Evolutionary conservation across 2,797 vertebrate species (phyloP), one percentile per base, ranked within the genome.

Genomic region (Phrynocephalus vlangalii): DNA sequence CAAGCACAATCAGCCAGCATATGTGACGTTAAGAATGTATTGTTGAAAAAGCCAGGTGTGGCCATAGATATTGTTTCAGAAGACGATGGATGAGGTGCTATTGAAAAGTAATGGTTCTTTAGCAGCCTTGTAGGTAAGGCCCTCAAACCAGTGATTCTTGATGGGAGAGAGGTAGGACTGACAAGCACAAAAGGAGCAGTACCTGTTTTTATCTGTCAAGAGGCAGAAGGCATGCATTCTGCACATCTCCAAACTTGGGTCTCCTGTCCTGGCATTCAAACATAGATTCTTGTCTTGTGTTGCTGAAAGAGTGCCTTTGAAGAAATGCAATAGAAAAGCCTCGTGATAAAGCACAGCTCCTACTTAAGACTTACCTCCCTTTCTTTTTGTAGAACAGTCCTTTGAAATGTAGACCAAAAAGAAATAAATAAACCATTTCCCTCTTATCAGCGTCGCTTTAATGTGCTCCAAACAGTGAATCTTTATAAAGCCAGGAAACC

Each of bases 241-340:
- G 50, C 52, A 26, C 83, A 85, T 88, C 89, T 92, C 76, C 83
- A 81, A 87, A 68, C 86, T 93, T 92, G 38, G 5, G 24, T 91
- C 92, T 90, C 88, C 77, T 79, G 33, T 82, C 67, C 88, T 83
- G 82, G 78, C 38, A 93, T 95, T 95, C 86, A 93, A 77, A 95
- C 94, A 92, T 84, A 93, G 92, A 95, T 95, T 93, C 71, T 87
- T 90, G 68, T 75, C 93, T 94, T 94, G 63, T 89, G 87, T 94
- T 89, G 89, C 91, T 60, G 28, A 84, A 86, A 84, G 72, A 56
- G 91, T 33, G 84, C 79, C 91, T 95, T 92, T 94, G 92, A 93
- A 93, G 85, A 92, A 93, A 95, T 92, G 93, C 82, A 93, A 91
- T 95, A 90, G 63, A 87, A 91, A 77, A 84, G 60, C 73, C 48